phyloP scores from a whole-genome alignment of 1,140 invertebrate genomes.

The Pentalonia nigronervosa region DNA sequence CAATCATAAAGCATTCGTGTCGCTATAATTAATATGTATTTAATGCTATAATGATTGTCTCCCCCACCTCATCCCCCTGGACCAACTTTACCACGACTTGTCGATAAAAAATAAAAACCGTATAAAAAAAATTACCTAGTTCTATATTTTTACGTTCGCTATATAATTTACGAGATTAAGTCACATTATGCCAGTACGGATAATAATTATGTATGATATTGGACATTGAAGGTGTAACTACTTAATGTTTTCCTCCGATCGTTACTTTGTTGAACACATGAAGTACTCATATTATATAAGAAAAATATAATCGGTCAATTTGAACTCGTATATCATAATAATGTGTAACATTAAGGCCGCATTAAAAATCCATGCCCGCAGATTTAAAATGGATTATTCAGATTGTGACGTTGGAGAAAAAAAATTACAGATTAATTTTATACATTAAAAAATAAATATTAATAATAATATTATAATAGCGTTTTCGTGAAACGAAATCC shows the following conservation, averaged over 20 bases:
- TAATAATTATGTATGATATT: neutral
- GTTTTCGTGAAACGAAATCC: neutral
- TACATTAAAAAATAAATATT: neutral
- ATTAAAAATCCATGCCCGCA: neutral
- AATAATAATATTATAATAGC: neutral
- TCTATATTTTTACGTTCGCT: neutral
- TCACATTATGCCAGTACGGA: neutral
- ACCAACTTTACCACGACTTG: neutral
- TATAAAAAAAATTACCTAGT: neutral
- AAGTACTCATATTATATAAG: neutral
- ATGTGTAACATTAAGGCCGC: neutral
- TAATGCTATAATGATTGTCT: neutral
- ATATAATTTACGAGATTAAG: conserved; percentile 1
- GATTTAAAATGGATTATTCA: neutral
- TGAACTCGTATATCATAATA: neutral
- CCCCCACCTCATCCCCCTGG: too few relatives aligned
- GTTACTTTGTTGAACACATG: neutral
- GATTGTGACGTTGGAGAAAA: neutral
- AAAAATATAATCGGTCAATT: conserved; percentile 1
- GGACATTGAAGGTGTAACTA: neutral
- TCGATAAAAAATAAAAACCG: neutral
- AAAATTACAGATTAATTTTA: neutral
- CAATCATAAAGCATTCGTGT: neutral
- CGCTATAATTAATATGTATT: neutral
- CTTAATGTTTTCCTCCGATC: neutral